Evolutionary conservation across 30 jellyfish, hydroid and myxozoan genomes (phyloP), one percentile per base, ranked within the genome.

Genomic region (Pseudorhiza aurosa): DNA sequence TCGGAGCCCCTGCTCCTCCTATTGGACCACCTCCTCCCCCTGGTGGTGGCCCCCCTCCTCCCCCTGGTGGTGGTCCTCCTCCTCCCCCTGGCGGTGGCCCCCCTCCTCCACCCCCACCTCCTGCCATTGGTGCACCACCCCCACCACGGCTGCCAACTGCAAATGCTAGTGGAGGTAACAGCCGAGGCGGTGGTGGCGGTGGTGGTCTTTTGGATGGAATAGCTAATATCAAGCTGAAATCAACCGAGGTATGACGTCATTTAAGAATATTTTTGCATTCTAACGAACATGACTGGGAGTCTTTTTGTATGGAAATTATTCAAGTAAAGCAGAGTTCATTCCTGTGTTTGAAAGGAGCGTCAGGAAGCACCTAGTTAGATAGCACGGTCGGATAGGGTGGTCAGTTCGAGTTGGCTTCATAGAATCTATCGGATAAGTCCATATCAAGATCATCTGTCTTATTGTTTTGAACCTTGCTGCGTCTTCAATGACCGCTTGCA

Each of bases 81-180:
- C 87, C 88, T 17, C 81, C 87, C 9, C 78, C 83, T 51, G 88
- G 84, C n/a, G 78, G 78, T 46, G 90, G 85, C 14, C 91, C 97
- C 7, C 96, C 97, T 28, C 97, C 97, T 0, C 97, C 97, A n/a
- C 96, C 96, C 25, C 97, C 97, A 21, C 96, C 95, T 0, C 88
- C 93, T 2, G 65, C 75, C 4, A 60, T 37, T 9, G 85, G 76
- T 14, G 84, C 75, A 14, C 78, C 91, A 22, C 96, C 96, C 17
- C 96, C 97, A 5, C 96, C 96, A 8, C 91, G 91, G 9, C 97
- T 95, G 19, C 88, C 95, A 0, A 62, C 87, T 1, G 63, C 46
- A 1, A 78, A 63, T 1, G 81, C 71, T 15, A 65, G 86, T 47
- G 81, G 75, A 2, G 89, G 89, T 32, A 15, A 25, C 29, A 2